A percentile compares a stretch with the other conserved stretches of the same genome.
Conservation (phyloP, 2,797 vertebrate genomes). For the Coracias cyanogaster region DNA sequence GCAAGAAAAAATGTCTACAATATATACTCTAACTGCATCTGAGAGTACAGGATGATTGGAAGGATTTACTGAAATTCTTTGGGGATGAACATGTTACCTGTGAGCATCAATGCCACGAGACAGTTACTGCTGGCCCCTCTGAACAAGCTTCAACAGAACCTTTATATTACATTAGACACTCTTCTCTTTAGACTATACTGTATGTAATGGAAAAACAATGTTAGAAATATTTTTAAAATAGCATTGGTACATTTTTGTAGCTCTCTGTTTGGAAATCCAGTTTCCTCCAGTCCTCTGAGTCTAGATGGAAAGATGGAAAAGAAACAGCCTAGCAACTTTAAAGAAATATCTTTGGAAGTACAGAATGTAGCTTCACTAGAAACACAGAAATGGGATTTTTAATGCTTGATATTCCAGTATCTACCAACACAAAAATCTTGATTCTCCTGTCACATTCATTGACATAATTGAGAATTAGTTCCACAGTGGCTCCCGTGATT, state of each 20-base stretch:
- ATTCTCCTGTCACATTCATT: slow-evolving; percentile 12
- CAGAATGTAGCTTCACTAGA: background rate
- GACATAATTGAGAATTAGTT: slow-evolving; percentile 56
- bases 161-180: background rate
- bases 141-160: background rate
- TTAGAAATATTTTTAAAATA: background rate
- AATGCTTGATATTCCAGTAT: slow-evolving; percentile 12
- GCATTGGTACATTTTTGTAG: background rate
- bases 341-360: slow-evolving; percentile 24
- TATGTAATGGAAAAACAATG: background rate
- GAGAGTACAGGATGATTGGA: background rate
- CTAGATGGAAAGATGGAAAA: background rate
- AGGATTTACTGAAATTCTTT: background rate
- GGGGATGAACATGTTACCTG: background rate
- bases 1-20: background rate
- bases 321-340: background rate
- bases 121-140: background rate
- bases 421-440: slow-evolving; percentile 1
- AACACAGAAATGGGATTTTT: slow-evolving; percentile 47
- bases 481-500: background rate
- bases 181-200: background rate
- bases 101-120: background rate
- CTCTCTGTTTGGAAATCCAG: background rate
- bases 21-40: background rate
- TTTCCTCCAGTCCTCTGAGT: background rate